phyloP scores from a whole-genome alignment of 1,140 invertebrate genomes.

The Drosophila punjabiensis region DNA sequence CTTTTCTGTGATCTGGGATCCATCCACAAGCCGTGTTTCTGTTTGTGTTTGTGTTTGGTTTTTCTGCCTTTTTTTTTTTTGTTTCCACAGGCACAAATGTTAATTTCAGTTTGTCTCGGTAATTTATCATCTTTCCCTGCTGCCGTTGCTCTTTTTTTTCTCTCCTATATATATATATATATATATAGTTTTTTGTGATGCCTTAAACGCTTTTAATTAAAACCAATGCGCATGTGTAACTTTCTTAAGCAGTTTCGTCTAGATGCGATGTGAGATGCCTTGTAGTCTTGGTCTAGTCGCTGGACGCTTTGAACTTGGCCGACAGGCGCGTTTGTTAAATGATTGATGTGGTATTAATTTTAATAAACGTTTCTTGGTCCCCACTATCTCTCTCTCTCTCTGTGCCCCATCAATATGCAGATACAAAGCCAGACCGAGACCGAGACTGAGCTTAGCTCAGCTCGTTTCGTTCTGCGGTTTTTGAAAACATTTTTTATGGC shows the following conservation, averaged over 20 bases:
- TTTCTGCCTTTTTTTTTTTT: slow-evolving; percentile 1
- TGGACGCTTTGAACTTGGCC: slow-evolving; percentile 79
- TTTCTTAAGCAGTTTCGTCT: slow-evolving; percentile 69
- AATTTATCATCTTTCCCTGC: slow-evolving; percentile 78
- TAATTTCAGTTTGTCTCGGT: slow-evolving; percentile 80
- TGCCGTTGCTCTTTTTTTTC: neutral
- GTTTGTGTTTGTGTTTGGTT: slow-evolving; percentile 5
- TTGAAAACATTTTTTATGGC: slow-evolving; percentile 42
- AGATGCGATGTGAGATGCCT: slow-evolving; percentile 18
- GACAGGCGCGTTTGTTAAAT: slow-evolving; percentile 82
- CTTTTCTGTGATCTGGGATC: slow-evolving; percentile 39
- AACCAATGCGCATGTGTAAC: slow-evolving; percentile 84
- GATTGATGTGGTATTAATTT: slow-evolving; percentile 85
- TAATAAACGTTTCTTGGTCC: slow-evolving; percentile 71
- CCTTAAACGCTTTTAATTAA: slow-evolving; percentile 84
- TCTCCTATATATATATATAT: neutral
- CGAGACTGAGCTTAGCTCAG: slow-evolving; percentile 2
- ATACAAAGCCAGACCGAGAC: slow-evolving; percentile 18
- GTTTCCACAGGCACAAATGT: slow-evolving; percentile 62
- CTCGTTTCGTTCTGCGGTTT: slow-evolving; percentile 41
- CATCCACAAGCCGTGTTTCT: neutral
- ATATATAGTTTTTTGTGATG: slow-evolving; percentile 31
- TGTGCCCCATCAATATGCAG: slow-evolving; percentile 73
- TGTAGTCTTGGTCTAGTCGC: slow-evolving; percentile 43
- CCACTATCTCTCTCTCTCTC: neutral